phyloP scores from a whole-genome alignment of 2,888 invertebrate species.

The Hemaris fuciformis region DNA sequence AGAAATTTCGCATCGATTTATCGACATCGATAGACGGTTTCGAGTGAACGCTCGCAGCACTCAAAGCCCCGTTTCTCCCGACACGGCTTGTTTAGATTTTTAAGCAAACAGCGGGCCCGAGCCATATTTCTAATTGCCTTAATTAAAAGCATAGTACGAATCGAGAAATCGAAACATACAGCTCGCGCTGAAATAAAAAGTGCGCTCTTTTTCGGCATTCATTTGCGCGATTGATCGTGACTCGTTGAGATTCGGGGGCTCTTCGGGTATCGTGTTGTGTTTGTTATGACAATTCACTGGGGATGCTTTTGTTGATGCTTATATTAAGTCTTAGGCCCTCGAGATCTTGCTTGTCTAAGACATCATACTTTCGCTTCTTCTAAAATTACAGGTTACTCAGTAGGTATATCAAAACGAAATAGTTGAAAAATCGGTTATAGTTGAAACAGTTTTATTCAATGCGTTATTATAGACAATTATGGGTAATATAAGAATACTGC shows the following conservation, averaged over 20 bases:
- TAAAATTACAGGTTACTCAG: too few relatives aligned
- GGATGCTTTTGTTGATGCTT: too few relatives aligned
- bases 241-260: neutral
- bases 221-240: neutral
- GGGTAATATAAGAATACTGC: too few relatives aligned
- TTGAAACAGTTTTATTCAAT: too few relatives aligned
- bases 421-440: too few relatives aligned
- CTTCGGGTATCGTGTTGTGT: neutral
- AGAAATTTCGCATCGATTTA: neutral
- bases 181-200: neutral
- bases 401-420: too few relatives aligned
- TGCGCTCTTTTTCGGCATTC: neutral
- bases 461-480: too few relatives aligned
- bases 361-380: too few relatives aligned
- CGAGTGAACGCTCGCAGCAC: slow-evolving; percentile 31
- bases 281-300: neutral
- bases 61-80: slow-evolving; percentile 39
- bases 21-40: slow-evolving; percentile 29
- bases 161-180: slow-evolving; percentile 45
- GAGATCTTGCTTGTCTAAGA: too few relatives aligned
- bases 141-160: slow-evolving; percentile 68
- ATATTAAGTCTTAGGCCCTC: too few relatives aligned
- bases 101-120: slow-evolving; percentile 66
- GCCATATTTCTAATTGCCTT: slow-evolving; percentile 78
- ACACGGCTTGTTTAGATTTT: slow-evolving; percentile 75